Base-by-base conservation (phyloP, 2,797 vertebrate species). In the Ctenosaura bakeri region DNA sequence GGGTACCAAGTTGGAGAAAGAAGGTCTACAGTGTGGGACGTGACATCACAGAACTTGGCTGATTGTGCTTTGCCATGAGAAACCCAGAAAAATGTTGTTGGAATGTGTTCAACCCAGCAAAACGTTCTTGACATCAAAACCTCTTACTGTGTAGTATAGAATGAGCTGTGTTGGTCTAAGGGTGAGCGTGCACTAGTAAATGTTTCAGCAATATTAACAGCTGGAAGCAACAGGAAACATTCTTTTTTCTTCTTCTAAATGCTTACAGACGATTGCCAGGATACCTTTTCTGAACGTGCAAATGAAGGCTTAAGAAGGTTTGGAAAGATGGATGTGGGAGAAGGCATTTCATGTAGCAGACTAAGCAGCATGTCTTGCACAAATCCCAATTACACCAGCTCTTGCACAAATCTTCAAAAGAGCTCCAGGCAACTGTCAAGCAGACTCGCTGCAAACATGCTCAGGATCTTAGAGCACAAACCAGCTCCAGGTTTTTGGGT, bases 341-440 rank as follows among this genome's bases (percentile, higher is more conserved):
- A 20, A 13, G 69, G 52, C 2, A 35, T 81, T 81, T 56, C 79
- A 59, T 83, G 80, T 73, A 59, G 7, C 80, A 46, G 79, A 62
- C 80, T 88, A 82, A 73, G 66, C 50, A 73, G 69, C 35, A 5
- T 59, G 66, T 62, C 52, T 62, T 76, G 26, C 88, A 83, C 69
- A 74, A 88, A 83, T 89, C 80, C 66, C 69, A 83, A 50, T 73
- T 88, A 82, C n/a, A 35, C 24, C 22, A 42, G 35, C 32, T 14
- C 38, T 66, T 88, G 59, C 66, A 59, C 86, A 88, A 83, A 83
- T 83, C 88, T 89, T 89, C 54, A 62, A 79, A 87, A 87, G 69
- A 56, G 64, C 79, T 82, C 52, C 50, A 82, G 87, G 87, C 64
- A 56, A 82, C 50, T 73, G 87, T 82, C 87, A 88, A 71, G 87